These are phyloP conservation scores for Distichodus sexfasciatus DNA, from an alignment of 2,797 vertebrate species.

Conservation along the genomic window DNA sequence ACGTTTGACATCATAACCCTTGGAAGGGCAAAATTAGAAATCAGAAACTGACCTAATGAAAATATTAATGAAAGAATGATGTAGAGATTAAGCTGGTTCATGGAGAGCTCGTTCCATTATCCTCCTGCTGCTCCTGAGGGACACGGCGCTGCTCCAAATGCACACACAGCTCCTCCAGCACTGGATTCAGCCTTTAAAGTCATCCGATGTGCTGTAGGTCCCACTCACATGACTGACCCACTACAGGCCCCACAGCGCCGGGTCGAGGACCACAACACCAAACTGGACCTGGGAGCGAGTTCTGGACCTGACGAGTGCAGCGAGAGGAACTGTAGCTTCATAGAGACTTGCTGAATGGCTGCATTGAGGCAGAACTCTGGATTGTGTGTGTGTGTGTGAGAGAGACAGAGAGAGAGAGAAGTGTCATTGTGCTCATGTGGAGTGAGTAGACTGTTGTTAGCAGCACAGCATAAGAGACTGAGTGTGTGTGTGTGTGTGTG, in stretches of 20 bases:
- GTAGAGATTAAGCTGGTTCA: conserved; percentile 24
- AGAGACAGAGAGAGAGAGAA: conserved; percentile 5
- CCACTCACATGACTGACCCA: not conserved
- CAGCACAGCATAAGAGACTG: conserved; percentile 46
- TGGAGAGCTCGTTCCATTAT: conserved; percentile 25
- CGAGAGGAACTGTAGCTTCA: conserved; percentile 1
- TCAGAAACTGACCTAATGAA: too few relatives aligned
- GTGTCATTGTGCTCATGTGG: conserved; percentile 54
- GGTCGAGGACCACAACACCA: not conserved
- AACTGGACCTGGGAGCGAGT: not conserved
- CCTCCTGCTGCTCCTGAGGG: not conserved
- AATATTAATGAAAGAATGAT: not conserved
- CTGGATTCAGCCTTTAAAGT: not conserved
- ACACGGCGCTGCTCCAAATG: not conserved
- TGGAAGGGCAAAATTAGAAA: too few relatives aligned
- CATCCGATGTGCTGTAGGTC: too few relatives aligned
- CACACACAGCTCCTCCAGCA: not conserved
- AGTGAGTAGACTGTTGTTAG: conserved; percentile 66
- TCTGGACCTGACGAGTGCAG: conserved; percentile 4
- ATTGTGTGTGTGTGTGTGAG: conserved; percentile 3
- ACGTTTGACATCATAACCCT: too few relatives aligned
- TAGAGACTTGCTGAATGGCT: conserved; percentile 18
- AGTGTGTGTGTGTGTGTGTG: conserved; percentile 53
- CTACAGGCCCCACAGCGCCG: not conserved
- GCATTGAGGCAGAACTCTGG: conserved; percentile 4